phyloP scores from a whole-genome alignment of 2,113 vertebrate species.

The Brachyistius frenatus region DNA sequence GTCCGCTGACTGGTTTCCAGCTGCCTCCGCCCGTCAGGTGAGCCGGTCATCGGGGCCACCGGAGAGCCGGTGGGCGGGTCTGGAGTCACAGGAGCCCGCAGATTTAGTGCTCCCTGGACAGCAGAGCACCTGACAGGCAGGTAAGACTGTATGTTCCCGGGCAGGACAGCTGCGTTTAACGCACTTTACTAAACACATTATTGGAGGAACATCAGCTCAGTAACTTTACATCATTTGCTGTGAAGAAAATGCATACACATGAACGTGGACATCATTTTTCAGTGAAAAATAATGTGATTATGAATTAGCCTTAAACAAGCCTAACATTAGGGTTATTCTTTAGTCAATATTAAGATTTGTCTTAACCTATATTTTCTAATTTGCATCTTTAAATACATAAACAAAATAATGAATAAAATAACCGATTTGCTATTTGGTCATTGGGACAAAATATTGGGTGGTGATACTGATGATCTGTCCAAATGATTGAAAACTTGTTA shows the following conservation, averaged over 20 bases:
- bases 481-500: too few relatives aligned
- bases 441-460: too few relatives aligned
- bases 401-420: too few relatives aligned
- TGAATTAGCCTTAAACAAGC: too few relatives aligned
- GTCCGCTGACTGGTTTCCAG: conserved; percentile 43
- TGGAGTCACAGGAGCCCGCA: conserved; percentile 55
- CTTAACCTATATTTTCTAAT: too few relatives aligned
- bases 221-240: background rate
- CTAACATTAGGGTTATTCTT: background rate
- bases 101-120: conserved; percentile 16
- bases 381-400: too few relatives aligned
- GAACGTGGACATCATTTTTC: too few relatives aligned
- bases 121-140: conserved; percentile 71
- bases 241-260: too few relatives aligned
- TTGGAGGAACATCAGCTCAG: conserved; percentile 8
- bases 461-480: too few relatives aligned
- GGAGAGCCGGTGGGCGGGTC: conserved; percentile 56
- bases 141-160: conserved; percentile 22
- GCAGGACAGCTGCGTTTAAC: background rate
- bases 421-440: too few relatives aligned
- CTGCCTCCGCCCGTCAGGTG: conserved; percentile 50
- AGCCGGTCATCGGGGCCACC: conserved; percentile 45
- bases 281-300: background rate
- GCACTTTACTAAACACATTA: background rate
- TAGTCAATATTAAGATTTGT: background rate